Conservation (phyloP, 1,140 invertebrate genomes). For the Elysia chlorotica region DNA sequence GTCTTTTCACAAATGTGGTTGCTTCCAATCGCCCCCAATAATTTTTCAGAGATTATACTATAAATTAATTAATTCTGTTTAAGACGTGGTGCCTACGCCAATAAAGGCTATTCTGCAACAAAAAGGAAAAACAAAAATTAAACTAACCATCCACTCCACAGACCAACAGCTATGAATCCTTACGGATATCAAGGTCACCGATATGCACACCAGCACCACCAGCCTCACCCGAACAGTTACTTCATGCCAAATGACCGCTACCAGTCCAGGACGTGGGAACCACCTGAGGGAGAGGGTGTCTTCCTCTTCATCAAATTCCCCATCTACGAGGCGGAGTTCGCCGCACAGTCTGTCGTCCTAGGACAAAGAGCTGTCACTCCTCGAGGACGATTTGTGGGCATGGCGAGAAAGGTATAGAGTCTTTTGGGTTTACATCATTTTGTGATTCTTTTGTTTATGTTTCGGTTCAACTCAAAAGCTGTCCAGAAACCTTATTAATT, state of each 20-base stretch:
- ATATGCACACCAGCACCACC: not conserved
- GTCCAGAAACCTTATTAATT: no score
- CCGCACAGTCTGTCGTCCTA: constrained; percentile 23
- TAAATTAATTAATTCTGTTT: no score
- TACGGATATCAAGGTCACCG: not conserved
- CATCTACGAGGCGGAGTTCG: constrained; percentile 12
- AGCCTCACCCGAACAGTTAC: not conserved
- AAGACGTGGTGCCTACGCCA: no score
- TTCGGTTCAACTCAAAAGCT: not conserved
- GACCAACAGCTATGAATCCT: not conserved
- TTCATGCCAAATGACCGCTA: not conserved
- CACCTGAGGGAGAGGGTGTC: constrained; percentile 18
- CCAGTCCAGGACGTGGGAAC: constrained; percentile 6
- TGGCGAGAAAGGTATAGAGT: constrained; percentile 4
- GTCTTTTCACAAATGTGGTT: no score
- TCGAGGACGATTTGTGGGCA: constrained; percentile 17
- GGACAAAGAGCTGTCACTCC: constrained; percentile 19
- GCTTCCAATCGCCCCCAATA: no score
- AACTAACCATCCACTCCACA: no score
- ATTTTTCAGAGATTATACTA: no score
- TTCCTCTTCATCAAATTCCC: constrained; percentile 27
- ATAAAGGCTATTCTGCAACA: no score
- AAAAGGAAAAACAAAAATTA: no score
- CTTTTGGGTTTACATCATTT: no score
- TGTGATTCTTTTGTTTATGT: not conserved